A percentile compares a stretch with the other conserved stretches of the same genome.
phyloP scores from a whole-genome alignment of 2,888 invertebrate species.

The Tiliacea citrago region DNA sequence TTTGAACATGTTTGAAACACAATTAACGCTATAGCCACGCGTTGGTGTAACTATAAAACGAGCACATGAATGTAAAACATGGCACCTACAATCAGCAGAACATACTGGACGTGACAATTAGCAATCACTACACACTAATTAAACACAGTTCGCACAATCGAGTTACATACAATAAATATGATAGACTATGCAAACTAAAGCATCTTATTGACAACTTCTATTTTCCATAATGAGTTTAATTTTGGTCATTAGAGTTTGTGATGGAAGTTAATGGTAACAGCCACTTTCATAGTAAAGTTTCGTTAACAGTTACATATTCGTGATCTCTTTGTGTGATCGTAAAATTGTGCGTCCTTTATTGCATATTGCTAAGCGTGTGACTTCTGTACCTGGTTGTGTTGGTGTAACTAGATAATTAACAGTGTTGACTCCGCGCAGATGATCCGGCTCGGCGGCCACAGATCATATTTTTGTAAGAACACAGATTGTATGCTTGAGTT shows the following conservation, averaged over 20 bases:
- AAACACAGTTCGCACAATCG: background rate
- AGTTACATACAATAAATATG: background rate
- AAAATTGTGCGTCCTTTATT: background rate
- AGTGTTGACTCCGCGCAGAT: background rate
- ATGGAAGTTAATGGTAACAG: background rate
- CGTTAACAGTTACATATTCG: background rate
- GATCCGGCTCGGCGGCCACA: background rate
- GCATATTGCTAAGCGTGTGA: background rate
- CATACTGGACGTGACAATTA: conserved; percentile 13
- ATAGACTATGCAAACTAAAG: background rate
- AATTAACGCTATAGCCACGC: background rate
- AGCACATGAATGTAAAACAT: background rate
- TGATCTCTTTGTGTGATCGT: background rate
- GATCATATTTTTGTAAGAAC: background rate
- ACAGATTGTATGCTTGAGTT: background rate
- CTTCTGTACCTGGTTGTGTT: conserved; percentile 3
- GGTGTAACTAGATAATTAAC: background rate
- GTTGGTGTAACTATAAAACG: conserved; percentile 19
- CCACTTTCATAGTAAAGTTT: background rate
- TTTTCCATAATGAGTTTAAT: background rate
- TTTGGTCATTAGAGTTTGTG: background rate
- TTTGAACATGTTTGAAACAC: background rate
- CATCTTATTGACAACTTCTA: background rate
- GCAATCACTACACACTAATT: background rate
- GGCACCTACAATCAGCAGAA: background rate